A percentile compares a stretch with the other conserved stretches of the same genome.
These are phyloP conservation scores for Oscarella lobularis DNA, from an alignment of 37 sponge, comb jelly and placozoan genomes.

Conservation along the genomic window DNA sequence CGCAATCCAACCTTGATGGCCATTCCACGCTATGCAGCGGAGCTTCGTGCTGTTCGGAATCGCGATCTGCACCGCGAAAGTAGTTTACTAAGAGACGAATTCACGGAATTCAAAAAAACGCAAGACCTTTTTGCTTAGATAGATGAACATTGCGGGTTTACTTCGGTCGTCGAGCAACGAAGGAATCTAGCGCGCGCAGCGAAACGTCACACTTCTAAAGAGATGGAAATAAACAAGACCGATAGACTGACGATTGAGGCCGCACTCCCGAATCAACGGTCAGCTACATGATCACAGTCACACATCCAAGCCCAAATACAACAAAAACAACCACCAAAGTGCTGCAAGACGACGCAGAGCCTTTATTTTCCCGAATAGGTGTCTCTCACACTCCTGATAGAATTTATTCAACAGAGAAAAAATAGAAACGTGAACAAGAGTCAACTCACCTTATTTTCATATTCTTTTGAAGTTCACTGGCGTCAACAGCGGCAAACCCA, in stretches of 20 bases:
- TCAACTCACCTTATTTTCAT: constrained; percentile 7
- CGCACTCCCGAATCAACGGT: too few species aligned
- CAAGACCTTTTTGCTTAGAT: constrained; percentile 89
- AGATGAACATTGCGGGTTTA: constrained; percentile 62
- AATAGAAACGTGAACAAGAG: neutral
- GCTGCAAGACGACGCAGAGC: too few species aligned
- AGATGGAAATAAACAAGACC: too few species aligned
- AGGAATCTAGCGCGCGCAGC: too few species aligned
- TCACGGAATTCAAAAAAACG: constrained; percentile 9
- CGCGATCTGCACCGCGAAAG: constrained; percentile 55
- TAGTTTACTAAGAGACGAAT: neutral
- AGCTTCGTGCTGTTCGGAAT: constrained; percentile 73
- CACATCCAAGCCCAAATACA: too few species aligned
- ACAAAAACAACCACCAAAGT: too few species aligned
- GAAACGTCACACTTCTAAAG: too few species aligned
- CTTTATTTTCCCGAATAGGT: too few species aligned
- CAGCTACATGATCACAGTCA: too few species aligned
- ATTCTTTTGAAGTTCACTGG: neutral
- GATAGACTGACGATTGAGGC: too few species aligned
- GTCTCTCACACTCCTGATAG: constrained; percentile 11
- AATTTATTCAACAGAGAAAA: neutral
- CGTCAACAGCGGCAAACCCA: neutral
- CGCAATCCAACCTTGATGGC: constrained; percentile 77
- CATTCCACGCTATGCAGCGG: constrained; percentile 69
- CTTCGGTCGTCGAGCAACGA: neutral